Evolutionary conservation across 1,140 invertebrate species (phyloP), one percentile per base, ranked within the genome.

Genomic region (Apolygus lucorum): DNA sequence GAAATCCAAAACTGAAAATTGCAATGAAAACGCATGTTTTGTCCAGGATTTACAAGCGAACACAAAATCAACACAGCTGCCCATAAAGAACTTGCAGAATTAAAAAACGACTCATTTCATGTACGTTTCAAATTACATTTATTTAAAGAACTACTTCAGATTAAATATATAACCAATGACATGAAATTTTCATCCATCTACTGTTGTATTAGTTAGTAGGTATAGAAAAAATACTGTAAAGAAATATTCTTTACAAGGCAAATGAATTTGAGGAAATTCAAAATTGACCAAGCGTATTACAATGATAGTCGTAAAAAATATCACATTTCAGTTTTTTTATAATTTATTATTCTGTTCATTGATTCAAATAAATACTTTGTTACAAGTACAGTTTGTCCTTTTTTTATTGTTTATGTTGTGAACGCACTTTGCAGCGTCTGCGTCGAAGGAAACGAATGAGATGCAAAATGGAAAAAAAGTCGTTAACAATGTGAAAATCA

Each of bases 251-350:
- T 42, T 42, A 42, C 34, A 42, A 42, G 34, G 34, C 34, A 42
- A 42, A 42, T 17, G 17, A 42, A 42, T 42, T 42, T 42, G 34
- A 42, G 34, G 17, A 42, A 24, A 14, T 52, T 68, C 27, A 49
- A 68, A 68, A 68, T 68, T 68, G 66, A 68, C 66, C n/a, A 68
- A 68, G 66, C 66, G 52, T 42, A 42, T 42, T 42, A 68, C 28
- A 49, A 68, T 68, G 66, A 68, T 68, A 68, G 66, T 68, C 66
- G 27, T 68, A 68, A 68, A 68, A 68, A 68, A 68, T 68, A 68
- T 68, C 66, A 68, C 66, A 68, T 68, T 68, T 68, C 24, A 22
- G 27, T 21, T 28, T 49, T 49, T 52, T 25, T 24, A 14, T 64
- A 2, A 68, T 49, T 68, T 52, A 52, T 42, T 42, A 42, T 42